Conservation (phyloP, 1,140 invertebrate genomes). For the Diorhabda carinulata region DNA sequence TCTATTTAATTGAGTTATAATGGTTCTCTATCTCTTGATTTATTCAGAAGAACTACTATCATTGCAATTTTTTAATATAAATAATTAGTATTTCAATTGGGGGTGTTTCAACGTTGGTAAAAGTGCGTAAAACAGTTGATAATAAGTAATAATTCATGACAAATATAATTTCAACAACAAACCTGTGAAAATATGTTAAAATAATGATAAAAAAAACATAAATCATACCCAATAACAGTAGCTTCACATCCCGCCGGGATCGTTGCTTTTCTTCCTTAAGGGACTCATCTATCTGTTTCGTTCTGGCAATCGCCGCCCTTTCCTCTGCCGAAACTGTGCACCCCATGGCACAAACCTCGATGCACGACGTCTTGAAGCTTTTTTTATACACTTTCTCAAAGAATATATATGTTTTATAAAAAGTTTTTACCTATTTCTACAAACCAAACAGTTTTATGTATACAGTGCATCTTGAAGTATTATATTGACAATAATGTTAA, state of each 20-base stretch:
- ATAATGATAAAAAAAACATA: background rate
- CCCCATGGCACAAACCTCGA: constrained; percentile 68
- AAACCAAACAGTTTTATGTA: background rate
- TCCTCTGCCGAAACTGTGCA: constrained; percentile 98
- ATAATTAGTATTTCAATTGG: too few relatives aligned
- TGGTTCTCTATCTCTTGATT: too few relatives aligned
- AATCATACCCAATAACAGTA: constrained; percentile 87
- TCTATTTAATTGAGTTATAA: too few relatives aligned
- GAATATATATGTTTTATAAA: too few relatives aligned
- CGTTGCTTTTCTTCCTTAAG: constrained; percentile 98
- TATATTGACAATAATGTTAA: too few relatives aligned
- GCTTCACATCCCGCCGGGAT: constrained; percentile 98
- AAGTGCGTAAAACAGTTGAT: background rate
- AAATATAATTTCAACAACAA: background rate
- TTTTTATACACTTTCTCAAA: constrained; percentile 18
- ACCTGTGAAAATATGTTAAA: background rate
- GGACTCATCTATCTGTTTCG: constrained; percentile 96
- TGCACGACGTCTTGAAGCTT: constrained; percentile 38
- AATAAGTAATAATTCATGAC: background rate
- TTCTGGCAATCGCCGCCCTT: constrained; percentile 90
- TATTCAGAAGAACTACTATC: too few relatives aligned
- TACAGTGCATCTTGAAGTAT: too few relatives aligned
- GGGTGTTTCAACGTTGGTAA: too few relatives aligned
- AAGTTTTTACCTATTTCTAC: background rate
- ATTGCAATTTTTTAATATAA: too few relatives aligned